Percentiles rank a stretch among this genome's conserved stretches.
These are phyloP conservation scores for Holothuria scabra DNA, from an alignment of 53 echinoderm and acorn worm genomes.

Conservation along the genomic window DNA sequence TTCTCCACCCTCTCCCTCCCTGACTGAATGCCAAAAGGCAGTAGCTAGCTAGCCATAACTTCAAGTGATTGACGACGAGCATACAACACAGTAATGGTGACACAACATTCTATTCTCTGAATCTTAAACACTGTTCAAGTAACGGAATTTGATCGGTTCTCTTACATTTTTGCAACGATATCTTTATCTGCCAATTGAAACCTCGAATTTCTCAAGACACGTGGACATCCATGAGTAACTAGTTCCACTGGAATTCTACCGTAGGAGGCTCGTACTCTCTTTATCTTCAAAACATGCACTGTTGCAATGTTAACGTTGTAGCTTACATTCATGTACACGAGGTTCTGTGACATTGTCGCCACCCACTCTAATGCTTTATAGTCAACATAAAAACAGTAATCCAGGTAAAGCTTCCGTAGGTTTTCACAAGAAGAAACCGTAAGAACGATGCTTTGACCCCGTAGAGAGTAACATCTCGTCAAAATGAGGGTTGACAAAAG, in stretches of 20 bases:
- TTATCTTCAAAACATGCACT: constrained; percentile 49
- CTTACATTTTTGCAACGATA: no score
- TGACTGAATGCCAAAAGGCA: no score
- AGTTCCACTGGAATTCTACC: constrained; percentile 27
- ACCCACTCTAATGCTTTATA: constrained; percentile 60
- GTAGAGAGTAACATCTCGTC: constrained; percentile 64
- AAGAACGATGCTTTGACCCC: constrained; percentile 49
- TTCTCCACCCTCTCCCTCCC: no score
- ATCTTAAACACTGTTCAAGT: no score
- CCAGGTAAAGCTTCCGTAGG: constrained; percentile 9
- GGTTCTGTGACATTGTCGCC: constrained; percentile 37
- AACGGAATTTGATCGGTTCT: no score
- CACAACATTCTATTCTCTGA: no score
- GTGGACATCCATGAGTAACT: constrained; percentile 58
- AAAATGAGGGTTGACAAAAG: constrained; percentile 40
- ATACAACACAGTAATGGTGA: no score
- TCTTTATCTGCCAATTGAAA: constrained; percentile 35
- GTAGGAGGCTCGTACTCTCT: not conserved
- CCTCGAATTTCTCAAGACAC: constrained; percentile 44
- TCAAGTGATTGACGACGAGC: no score
- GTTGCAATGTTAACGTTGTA: constrained; percentile 59
- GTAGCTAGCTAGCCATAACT: no score
- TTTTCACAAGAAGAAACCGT: constrained; percentile 47
- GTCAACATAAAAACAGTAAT: constrained; percentile 61
- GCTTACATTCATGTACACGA: constrained; percentile 60